phyloP scores from a whole-genome alignment of 2,113 vertebrate species.

The Clinocottus analis region DNA sequence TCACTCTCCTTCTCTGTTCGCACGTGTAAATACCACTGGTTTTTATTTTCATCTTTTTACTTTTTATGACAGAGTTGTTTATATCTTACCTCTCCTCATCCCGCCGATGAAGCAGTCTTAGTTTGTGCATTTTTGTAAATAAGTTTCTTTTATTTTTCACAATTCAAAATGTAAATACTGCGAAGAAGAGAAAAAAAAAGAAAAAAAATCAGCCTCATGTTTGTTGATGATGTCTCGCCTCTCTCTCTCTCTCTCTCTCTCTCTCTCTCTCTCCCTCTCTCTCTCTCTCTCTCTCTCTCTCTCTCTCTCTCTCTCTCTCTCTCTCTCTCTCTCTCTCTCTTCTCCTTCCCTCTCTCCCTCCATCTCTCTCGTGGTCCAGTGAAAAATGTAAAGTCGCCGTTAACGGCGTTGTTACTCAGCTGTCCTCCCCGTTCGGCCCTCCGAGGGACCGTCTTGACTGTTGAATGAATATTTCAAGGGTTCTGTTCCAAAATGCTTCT shows the following conservation, averaged over 20 bases:
- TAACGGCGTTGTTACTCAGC: background rate
- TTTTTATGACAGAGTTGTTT: slow-evolving; percentile 75
- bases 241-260: slow-evolving; percentile 27
- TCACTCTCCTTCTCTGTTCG: slow-evolving; percentile 25
- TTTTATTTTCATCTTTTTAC: slow-evolving; percentile 69
- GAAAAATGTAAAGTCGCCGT: slow-evolving; percentile 37
- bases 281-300: slow-evolving; percentile 31
- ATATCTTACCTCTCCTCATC: slow-evolving; percentile 57
- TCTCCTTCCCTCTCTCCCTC: background rate
- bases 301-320: background rate
- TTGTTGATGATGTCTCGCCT: slow-evolving; percentile 56
- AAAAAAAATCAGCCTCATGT: slow-evolving; percentile 54
- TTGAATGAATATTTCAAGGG: slow-evolving; percentile 16
- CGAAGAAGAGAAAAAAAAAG: slow-evolving; percentile 54
- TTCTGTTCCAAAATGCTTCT: slow-evolving; percentile 47
- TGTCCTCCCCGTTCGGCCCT: slow-evolving; percentile 3
- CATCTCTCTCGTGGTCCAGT: slow-evolving; percentile 44
- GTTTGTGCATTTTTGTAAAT: slow-evolving; percentile 76
- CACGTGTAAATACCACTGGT: slow-evolving; percentile 79
- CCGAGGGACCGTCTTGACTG: slow-evolving; percentile 13
- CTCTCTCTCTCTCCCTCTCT: slow-evolving; percentile 21
- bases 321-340: background rate
- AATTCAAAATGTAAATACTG: slow-evolving; percentile 75
- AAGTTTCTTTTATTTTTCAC: slow-evolving; percentile 65
- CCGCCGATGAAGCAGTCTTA: slow-evolving; percentile 49